Evolutionary conservation across 2,888 invertebrate species (phyloP).

Genomic region (Orgyia antiqua): DNA sequence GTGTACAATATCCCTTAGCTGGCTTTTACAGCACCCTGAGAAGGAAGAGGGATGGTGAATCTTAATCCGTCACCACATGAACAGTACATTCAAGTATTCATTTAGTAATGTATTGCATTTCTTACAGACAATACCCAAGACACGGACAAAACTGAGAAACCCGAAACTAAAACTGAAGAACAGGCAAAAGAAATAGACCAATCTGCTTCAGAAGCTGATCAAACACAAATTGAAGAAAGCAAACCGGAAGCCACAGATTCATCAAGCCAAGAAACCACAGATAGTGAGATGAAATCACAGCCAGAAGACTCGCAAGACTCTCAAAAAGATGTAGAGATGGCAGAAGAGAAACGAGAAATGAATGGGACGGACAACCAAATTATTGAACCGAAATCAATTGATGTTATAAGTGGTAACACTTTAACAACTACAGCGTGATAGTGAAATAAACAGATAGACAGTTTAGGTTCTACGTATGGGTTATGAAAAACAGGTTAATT

Average conservation of each 20-base stretch:
- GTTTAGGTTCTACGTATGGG: conserved; percentile 23
- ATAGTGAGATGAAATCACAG: conserved; percentile 32
- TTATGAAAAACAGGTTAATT: conserved; percentile 9
- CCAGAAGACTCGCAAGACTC: conserved; percentile 5
- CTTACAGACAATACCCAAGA: conserved; percentile 29
- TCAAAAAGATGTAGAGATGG: conserved; percentile 18
- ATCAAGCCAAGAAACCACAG: conserved; percentile 50
- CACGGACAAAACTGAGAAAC: conserved; percentile 8
- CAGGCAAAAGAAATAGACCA: conserved; percentile 27
- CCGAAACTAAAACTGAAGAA: conserved; percentile 19
- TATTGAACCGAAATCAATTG: conserved; percentile 36
- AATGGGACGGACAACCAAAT: conserved; percentile 40
- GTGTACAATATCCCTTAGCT: no score
- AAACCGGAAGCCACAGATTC: conserved; percentile 53
- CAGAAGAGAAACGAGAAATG: conserved; percentile 27
- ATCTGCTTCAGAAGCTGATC: conserved; percentile 28
- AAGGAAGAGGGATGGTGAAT: no score
- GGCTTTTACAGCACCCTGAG: no score
- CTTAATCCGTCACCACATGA: no score
- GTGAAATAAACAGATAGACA: conserved; percentile 15
- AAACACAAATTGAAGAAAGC: conserved; percentile 27
- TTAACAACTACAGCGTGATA: conserved; percentile 53
- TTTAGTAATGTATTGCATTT: no score
- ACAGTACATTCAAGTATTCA: no score
- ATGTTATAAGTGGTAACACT: conserved; percentile 32